Percentiles rank a stretch among this genome's conserved stretches.
Evolutionary conservation across 1,140 invertebrate species (phyloP).

Genomic region (Heterodera carotae): DNA sequence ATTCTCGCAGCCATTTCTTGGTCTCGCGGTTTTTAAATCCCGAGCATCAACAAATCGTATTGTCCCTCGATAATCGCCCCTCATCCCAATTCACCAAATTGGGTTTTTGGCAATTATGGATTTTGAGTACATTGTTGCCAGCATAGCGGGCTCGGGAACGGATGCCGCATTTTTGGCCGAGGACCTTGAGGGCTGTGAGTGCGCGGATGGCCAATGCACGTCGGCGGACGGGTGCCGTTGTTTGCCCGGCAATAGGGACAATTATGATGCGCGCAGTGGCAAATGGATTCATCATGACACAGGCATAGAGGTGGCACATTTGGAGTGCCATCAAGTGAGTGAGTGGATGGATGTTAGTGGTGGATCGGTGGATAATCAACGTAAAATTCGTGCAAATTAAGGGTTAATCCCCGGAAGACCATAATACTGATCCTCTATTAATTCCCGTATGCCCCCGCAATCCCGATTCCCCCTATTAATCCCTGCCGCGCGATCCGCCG

Average conservation of each 20-base stretch:
- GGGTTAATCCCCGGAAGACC: no score
- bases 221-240: slow-evolving; percentile 28
- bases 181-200: slow-evolving; percentile 42
- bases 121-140: slow-evolving; percentile 44
- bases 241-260: slow-evolving; percentile 19
- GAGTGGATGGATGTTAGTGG: no score
- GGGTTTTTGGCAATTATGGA: slow-evolving; percentile 27
- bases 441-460: no score
- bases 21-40: no score
- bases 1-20: no score
- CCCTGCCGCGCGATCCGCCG: no score
- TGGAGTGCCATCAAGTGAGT: slow-evolving; percentile 14
- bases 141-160: slow-evolving; percentile 36
- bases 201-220: slow-evolving; percentile 41
- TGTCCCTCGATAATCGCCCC: no score
- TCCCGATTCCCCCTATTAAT: no score
- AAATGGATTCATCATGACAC: neutral
- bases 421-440: no score
- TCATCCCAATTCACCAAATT: no score
- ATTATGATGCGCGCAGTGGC: neutral
- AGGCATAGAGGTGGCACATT: neutral
- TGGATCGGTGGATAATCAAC: no score
- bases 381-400: neutral
- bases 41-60: no score
- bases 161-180: slow-evolving; percentile 30